Base-by-base conservation (phyloP, 2,888 invertebrate genomes). In the Ditula angustiorana region DNA sequence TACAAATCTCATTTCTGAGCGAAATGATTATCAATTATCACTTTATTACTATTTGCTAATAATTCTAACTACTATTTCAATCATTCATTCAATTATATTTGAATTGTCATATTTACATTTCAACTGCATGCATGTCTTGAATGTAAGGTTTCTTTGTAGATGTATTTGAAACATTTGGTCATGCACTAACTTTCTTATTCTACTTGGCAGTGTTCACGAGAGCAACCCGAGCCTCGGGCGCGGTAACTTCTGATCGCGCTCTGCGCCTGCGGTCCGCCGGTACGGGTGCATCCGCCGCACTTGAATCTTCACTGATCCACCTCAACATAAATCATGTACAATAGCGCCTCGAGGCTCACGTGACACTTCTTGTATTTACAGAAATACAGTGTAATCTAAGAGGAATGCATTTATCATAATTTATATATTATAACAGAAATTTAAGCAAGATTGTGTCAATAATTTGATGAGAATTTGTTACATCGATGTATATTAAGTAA, bases 151-250 rank as follows among this genome's bases (percentile, higher is more conserved):
- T 41, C 19, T 41, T 19, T 19, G 19, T 8, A 2, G 19, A 8
- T 41, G 5, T 10, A 41, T 41, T 8, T 19, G 19, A 19, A 37
- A 10, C 16, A 16, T 13, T 5, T 37, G 16, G 13, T 10, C 19
- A 3, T 41, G 19, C 8, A 55, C 52, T 56, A 49, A 53, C 44
- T 46, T 57, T 52, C 46, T 50, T 41, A 37, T 26, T 59, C 53
- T 69, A 35, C 60, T 74, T 77, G 73, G 21, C 94, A 95, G 95
- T 85, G 95, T 95, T 76, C 95, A 95, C 86, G 95, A 95, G 87
- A 95, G 94, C 83, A 93, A 94, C 79, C 94, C 94, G 67, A 93
- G 85, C 76, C 83, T 92, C 71, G 88, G 90, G 2, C 53, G 64
- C 46, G 85, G 80, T 67, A 94, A 93, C 86, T 94, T 92, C 84